These are phyloP conservation scores for Belgica antarctica DNA, from an alignment of 2,888 invertebrate genomes.

Conservation along the genomic window DNA sequence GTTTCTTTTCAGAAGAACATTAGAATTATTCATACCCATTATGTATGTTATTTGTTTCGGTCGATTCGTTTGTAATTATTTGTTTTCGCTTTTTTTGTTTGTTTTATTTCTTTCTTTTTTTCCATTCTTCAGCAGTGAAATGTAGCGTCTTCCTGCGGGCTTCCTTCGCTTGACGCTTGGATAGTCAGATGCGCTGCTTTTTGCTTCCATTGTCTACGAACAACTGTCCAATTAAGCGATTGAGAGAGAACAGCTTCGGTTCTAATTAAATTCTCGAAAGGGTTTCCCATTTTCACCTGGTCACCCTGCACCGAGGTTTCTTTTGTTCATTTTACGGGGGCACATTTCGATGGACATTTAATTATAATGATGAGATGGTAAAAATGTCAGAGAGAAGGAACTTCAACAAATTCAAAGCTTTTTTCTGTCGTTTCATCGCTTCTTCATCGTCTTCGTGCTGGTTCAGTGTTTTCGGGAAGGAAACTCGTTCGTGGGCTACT, in stretches of 20 bases:
- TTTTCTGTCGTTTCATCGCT: constrained; percentile 27
- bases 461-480: not conserved
- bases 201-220: no score
- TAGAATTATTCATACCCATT: constrained; percentile 41
- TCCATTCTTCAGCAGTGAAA: not conserved
- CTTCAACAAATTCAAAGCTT: not conserved
- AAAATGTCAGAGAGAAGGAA: constrained; percentile 36
- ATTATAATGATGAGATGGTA: constrained; percentile 39
- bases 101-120: constrained; percentile 17
- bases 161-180: constrained; percentile 14
- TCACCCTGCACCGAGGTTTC: not conserved
- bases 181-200: constrained; percentile 13
- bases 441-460: constrained; percentile 10
- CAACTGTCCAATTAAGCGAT: not conserved
- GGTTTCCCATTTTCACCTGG: constrained; percentile 14
- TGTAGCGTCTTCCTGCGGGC: constrained; percentile 4
- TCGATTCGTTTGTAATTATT: constrained; percentile 44
- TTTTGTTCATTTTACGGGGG: constrained; percentile 7
- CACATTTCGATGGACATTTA: constrained; percentile 32
- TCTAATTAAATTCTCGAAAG: no score
- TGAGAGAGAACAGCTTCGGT: no score
- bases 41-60: constrained; percentile 42
- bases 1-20: constrained; percentile 13
- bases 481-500: constrained; percentile 32
- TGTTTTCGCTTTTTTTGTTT: constrained; percentile 37